These are phyloP conservation scores for Andricus curvator DNA, from an alignment of 2,888 invertebrate species.

Conservation along the genomic window DNA sequence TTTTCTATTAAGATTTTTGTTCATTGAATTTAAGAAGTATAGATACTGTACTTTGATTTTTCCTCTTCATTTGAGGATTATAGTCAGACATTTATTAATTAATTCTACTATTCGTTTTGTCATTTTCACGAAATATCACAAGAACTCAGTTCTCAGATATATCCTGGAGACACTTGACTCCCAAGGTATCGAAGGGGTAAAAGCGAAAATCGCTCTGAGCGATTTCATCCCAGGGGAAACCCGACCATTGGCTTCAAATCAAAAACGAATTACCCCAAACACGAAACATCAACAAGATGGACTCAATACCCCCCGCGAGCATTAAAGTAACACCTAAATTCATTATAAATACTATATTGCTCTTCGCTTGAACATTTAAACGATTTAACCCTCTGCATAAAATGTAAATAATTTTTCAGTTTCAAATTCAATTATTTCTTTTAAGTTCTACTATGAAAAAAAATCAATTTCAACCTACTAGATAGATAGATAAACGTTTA, in stretches of 20 bases:
- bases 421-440: too few species aligned
- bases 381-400: background rate
- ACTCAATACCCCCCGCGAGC: background rate
- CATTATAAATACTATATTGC: background rate
- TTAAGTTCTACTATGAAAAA: too few species aligned
- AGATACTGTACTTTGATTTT: background rate
- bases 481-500: too few species aligned
- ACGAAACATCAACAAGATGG: background rate
- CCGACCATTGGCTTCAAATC: constrained; percentile 22
- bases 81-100: background rate
- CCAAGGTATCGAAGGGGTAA: constrained; percentile 16
- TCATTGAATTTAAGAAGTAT: background rate
- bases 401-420: background rate
- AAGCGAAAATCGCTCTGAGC: constrained; percentile 25
- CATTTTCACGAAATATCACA: constrained; percentile 9
- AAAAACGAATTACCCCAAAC: constrained; percentile 32
- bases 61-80: background rate
- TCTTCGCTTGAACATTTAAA: background rate
- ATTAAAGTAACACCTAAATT: constrained; percentile 8
- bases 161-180: constrained; percentile 28
- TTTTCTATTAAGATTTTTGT: too few species aligned
- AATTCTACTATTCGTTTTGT: background rate
- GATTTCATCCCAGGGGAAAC: constrained; percentile 21
- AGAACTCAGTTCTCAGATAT: constrained; percentile 9
- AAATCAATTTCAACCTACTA: too few species aligned